Evolutionary conservation across 2,797 vertebrate genomes (phyloP), one percentile per base, ranked within the genome.

Genomic region (Oryzias dopingdopingensis): DNA sequence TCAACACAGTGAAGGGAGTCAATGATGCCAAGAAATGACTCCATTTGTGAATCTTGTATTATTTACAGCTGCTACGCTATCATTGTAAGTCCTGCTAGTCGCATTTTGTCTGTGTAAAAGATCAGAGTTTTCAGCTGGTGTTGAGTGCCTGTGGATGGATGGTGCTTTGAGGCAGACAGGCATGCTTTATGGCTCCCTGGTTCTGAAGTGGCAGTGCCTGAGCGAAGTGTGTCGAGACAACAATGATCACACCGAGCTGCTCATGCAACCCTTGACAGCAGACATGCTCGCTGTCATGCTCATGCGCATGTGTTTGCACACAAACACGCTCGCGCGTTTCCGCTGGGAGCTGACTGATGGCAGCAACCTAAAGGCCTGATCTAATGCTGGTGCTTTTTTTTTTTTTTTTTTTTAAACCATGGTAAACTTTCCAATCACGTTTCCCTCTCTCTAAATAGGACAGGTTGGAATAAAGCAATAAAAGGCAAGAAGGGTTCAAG

Each of bases 401-500:
- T 37, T 6, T 32, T 37, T 65, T 70, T 77, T 70, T 65, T 70
- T 77, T 70, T 58, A 66, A 52, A 52, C 59, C 52, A 48, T 48
- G 56, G 77, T 77, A 72, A 72, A 81, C 62, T 77, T 85, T 65
- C 77, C 54, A 53, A 74, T 83, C 74, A 79, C 74, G 81, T 67
- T 74, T 67, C 69, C 49, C 54, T 70, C 62, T 73, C 59, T 69
- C 85, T 85, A 87, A 85, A 83, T 82, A 83, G 82, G 80, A 75
- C 82, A 79, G 53, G 58, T 52, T 70, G 65, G 74, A 74, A 59
- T 59, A 73, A 81, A 67, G 75, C 65, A 79, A 70, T 52, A 59
- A 41, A 70, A 64, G 62, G 74, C 65, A 63, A 76, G 74, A 41
- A 63, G 78, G 83, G 83, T 86, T 89, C 87, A 90, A 89, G 86